phyloP scores from a whole-genome alignment of 2,888 invertebrate genomes.

The Endotricha flammealis region DNA sequence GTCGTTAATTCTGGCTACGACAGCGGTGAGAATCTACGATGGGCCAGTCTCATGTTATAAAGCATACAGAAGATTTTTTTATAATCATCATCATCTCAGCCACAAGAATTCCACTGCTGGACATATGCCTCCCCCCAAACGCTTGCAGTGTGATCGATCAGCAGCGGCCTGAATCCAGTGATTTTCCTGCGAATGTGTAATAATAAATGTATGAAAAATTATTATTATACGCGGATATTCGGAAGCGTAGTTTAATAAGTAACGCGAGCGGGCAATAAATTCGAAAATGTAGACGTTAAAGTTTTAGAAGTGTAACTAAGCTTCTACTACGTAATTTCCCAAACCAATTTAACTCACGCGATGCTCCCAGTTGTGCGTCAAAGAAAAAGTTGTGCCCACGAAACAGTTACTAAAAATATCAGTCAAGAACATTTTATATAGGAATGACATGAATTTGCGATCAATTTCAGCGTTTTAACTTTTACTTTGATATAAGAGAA shows the following conservation, averaged over 20 bases:
- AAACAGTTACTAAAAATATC: background rate
- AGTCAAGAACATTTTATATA: background rate
- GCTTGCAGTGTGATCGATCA: no score
- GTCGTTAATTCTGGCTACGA: no score
- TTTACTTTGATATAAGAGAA: no score
- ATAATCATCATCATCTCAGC: no score
- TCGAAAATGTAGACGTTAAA: conserved; percentile 5
- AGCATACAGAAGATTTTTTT: no score
- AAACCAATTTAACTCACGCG: conserved; percentile 8
- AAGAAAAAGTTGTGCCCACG: conserved; percentile 1
- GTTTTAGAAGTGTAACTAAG: conserved; percentile 7
- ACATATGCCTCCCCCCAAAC: no score
- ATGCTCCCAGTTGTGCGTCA: conserved; percentile 3
- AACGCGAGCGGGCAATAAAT: conserved; percentile 8
- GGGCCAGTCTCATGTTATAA: no score
- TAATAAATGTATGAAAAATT: background rate
- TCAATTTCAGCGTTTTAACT: background rate
- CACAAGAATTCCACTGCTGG: no score
- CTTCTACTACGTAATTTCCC: conserved; percentile 8
- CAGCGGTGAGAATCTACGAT: no score
- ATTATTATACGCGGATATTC: background rate
- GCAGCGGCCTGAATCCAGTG: no score
- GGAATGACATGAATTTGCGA: background rate
- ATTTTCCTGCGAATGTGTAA: no score
- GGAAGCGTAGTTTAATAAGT: background rate